Evolutionary conservation across 1,140 invertebrate species (phyloP).

Genomic region (Argopecten irradians): DNA sequence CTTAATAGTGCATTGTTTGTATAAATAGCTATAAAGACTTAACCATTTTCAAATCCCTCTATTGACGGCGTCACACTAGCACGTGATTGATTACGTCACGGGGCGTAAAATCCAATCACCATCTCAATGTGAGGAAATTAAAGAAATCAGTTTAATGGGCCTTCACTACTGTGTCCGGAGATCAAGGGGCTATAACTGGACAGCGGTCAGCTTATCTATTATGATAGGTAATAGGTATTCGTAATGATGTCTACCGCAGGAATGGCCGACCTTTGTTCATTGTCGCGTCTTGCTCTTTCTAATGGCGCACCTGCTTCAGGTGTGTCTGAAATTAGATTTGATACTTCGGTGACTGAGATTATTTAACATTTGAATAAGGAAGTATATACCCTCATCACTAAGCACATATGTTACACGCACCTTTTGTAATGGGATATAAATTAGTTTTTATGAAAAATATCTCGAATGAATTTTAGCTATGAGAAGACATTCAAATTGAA

Average conservation of each 20-base stretch:
- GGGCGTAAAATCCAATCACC: conserved; percentile 8
- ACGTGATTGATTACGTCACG: background rate
- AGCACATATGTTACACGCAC: background rate
- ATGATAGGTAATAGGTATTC: background rate
- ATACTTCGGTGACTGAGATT: background rate
- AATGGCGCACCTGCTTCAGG: conserved; percentile 19
- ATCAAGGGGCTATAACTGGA: background rate
- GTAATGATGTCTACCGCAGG: background rate
- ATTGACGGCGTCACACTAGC: background rate
- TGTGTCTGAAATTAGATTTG: background rate
- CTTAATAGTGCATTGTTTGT: background rate
- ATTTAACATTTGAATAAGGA: background rate
- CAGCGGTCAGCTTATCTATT: background rate
- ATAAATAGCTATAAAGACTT: conserved; percentile 10
- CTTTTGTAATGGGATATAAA: background rate
- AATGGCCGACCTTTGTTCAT: background rate
- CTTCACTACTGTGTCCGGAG: background rate
- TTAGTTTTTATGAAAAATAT: background rate
- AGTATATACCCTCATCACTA: background rate
- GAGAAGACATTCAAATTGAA: background rate
- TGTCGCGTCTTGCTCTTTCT: background rate
- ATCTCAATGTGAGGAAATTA: background rate
- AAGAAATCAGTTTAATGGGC: background rate
- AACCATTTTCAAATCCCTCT: background rate
- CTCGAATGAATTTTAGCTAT: background rate